Evolutionary conservation across 1,140 invertebrate genomes (phyloP), one percentile per base, ranked within the genome.

Genomic region (Leucophenga varia): DNA sequence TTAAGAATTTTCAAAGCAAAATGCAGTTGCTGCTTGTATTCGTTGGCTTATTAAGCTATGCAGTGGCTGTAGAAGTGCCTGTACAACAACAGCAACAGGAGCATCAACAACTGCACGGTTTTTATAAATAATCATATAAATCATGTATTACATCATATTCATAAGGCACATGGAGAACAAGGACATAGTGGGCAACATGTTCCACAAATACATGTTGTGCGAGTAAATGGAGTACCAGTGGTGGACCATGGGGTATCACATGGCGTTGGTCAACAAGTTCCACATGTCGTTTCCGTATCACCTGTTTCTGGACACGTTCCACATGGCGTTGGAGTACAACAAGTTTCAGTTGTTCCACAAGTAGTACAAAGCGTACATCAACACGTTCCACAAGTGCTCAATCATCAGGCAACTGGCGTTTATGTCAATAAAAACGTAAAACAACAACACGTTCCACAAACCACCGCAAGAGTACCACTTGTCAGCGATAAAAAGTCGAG

Each of bases 81-180:
- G 4, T 55, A 20, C 18, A 59, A 41, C 43, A 47, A 13, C 43
- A 54, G 32, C 18, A 49, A 39, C n/a, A n/a, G n/a, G n/a, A n/a
- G n/a, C n/a, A 49, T 21, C 10, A 6, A 10, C 51, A n/a, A n/a
- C n/a, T n/a, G n/a, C 64, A 63, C 3, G 28, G 49, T 47, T n/a
- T 43, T 67, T 42, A 67, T 67, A 63, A 67, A 49, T 14, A 67
- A 61, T 51, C 63, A 67, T 51, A 53, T 67, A 49, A 59, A 67
- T 67, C 63, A 67, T 0, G 56, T 67, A 38, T 51, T 67, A 25
- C 5, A 25, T 10, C 25, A 50, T 47, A 36, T 46, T 63, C 21
- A 22, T 54, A 9, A 52, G 44, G 43, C 28, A 57, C 41, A 59
- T 47, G 20, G 49, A 52, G 3, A 37, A 37, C 14, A 37, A 19